Base-by-base conservation (phyloP, 2,113 vertebrate genomes). In the Montifringilla adamsi region DNA sequence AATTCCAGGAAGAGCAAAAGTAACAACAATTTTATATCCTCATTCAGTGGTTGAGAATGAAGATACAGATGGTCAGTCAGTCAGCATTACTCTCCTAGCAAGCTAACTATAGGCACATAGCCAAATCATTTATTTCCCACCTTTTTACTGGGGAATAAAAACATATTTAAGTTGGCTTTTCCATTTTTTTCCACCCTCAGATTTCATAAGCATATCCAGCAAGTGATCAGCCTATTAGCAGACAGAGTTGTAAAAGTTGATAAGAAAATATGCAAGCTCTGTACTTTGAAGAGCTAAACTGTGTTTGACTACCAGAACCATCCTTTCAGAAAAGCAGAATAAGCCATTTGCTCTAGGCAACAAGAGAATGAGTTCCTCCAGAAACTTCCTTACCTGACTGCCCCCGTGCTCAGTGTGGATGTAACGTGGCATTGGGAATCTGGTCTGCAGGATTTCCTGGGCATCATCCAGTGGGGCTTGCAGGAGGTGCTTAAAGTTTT, bases 391-490 rank as follows among this genome's bases (percentile, higher is more conserved):
- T 83, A 98, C 98, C 97, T 98, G 98, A 84, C 98, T 98, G 89
- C 99, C 98, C 21, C 99, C 99, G 0, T 99, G 99, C 89, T 99
- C 99, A 0, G 99, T 99, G 97, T 99, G 99, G 35, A 99, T 52
- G 87, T 99, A 99, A 68, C 99, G 98, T 0, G 99, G 99, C 99
- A 99, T 99, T 13, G 99, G 99, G 96, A 99, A 99, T 64, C 99
- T 98, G 0, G 98, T 98, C 97, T 99, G 99, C 68, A 99, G 91
- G 97, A 99, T 99, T 96, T 99, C 99, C 96, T 99, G 99, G 44
- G 99, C 99, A 1, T 99, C 99, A 53, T 99, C 99, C 87, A 99
- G 93, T 1, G 99, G 99, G 50, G 99, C 99, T 90, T 99, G 99
- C 47, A 99, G 98, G 56, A 99, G 98, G 93, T 99, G 99, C 95